Evolutionary conservation across 1,140 invertebrate genomes (phyloP), one percentile per base, ranked within the genome.

Genomic region (Penaeus vannamei): DNA sequence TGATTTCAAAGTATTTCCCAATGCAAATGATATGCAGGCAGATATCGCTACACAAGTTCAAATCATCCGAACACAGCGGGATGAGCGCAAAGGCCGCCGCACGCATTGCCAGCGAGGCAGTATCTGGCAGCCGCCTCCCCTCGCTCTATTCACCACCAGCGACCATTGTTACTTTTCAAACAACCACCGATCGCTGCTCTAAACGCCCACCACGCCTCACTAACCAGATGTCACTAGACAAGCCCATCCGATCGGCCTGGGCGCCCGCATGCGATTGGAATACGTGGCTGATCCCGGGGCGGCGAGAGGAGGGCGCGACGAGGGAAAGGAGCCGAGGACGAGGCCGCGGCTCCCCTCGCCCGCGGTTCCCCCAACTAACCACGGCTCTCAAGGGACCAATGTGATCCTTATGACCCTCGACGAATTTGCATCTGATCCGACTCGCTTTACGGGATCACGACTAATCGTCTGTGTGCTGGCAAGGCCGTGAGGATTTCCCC

Each of bases 141-240:
- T 64, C 72, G 53, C 17, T 29, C 87, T 61, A 89, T 89, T 89
- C 81, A 87, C 60, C 59, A 76, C 61, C 46, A 46, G 19, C 7
- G 29, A 84, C 87, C 87, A 89, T 89, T 89, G 87, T 89, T 84
- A 79, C 72, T 86, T 79, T 62, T 84, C 87, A 89, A 83, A 89
- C 87, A 89, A 89, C 53, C 87, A 53, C 46, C 82, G 81, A 89
- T 89, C 87, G 79, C 84, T 82, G 79, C 81, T 59, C 82, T 84
- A 89, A 89, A 84, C 64, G 81, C 62, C 29, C 69, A 77, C 81
- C 76, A 26, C 20, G 29, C 23, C 72, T 46, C 19, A 66, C 77
- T 69, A 26, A 23, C 72, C 61, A 84, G 61, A 53, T 82, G 53
- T 29, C 87, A 84, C 62, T 69, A 64, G 81, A 60, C 36, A 86